Conservation (phyloP, 1,140 invertebrate species). For the Asobara japonica region DNA sequence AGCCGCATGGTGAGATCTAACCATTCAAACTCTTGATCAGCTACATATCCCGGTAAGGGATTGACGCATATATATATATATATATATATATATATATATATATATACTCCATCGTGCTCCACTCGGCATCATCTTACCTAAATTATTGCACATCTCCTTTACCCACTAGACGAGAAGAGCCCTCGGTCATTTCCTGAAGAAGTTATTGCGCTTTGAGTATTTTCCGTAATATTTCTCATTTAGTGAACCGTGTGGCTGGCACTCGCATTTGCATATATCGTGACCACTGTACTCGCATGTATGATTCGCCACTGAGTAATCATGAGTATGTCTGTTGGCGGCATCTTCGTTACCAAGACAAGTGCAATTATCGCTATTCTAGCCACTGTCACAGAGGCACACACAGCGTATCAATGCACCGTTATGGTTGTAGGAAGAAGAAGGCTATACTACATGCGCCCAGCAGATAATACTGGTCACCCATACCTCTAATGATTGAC, state of each 20-base stretch:
- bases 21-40: too few relatives aligned
- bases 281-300: constrained; percentile 64
- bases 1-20: too few relatives aligned
- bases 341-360: constrained; percentile 66
- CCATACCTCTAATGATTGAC: too few relatives aligned
- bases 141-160: not conserved
- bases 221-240: constrained; percentile 68
- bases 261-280: constrained; percentile 75
- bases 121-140: not conserved
- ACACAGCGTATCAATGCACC: constrained; percentile 77
- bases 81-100: too few relatives aligned
- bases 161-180: constrained; percentile 59
- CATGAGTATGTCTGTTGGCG: not conserved
- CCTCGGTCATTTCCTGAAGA: constrained; percentile 63
- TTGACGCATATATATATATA: too few relatives aligned
- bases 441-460: too few relatives aligned
- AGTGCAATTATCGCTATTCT: constrained; percentile 77
- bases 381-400: constrained; percentile 74
- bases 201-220: constrained; percentile 82
- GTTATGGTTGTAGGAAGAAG: constrained; percentile 64
- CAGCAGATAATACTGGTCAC: too few relatives aligned
- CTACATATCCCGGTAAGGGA: too few relatives aligned
- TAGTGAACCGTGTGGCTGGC: constrained; percentile 65
- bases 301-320: constrained; percentile 47
- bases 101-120: too few relatives aligned